Percentiles rank a stretch among this genome's conserved stretches.
Evolutionary conservation across 2,888 invertebrate species (phyloP).

Genomic region (Papilio protenor): DNA sequence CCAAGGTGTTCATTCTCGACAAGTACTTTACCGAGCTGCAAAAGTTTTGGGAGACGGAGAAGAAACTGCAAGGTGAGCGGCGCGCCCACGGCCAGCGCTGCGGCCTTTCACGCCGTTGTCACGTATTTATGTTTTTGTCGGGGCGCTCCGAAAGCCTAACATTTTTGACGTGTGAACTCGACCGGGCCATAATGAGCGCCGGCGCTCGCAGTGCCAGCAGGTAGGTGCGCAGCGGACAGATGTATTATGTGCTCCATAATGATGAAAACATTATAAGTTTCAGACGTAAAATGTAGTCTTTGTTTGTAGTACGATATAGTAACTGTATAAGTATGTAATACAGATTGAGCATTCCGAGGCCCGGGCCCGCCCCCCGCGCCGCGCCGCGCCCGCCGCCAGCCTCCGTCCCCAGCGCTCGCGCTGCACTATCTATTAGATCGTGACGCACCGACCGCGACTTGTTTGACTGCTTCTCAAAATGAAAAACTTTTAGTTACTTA

Average conservation of each 20-base stretch:
- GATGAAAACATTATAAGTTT: background rate
- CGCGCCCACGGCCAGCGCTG: slow-evolving; percentile 38
- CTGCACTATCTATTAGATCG: slow-evolving; percentile 29
- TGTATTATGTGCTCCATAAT: background rate
- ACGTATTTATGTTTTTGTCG: slow-evolving; percentile 31
- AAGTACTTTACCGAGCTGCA: slow-evolving; percentile 98
- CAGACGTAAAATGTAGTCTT: background rate
- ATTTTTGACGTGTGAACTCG: slow-evolving; percentile 37
- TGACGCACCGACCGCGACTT: slow-evolving; percentile 34
- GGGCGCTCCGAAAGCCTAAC: slow-evolving; percentile 42
- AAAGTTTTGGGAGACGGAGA: slow-evolving; percentile 98
- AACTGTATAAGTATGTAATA: background rate
- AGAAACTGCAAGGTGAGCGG: slow-evolving; percentile 95
- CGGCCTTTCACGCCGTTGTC: slow-evolving; percentile 30
- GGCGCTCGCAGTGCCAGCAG: background rate
- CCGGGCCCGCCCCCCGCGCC: background rate
- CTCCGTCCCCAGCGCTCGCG: background rate
- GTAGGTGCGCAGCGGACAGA: background rate
- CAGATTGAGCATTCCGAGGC: background rate
- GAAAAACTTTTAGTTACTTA: slow-evolving; percentile 14
- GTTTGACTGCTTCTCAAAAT: slow-evolving; percentile 37
- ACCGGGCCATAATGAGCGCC: background rate
- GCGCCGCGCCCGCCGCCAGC: background rate
- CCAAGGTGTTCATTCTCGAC: slow-evolving; percentile 98
- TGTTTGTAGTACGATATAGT: background rate